Evolutionary conservation across 2,888 invertebrate species (phyloP), one percentile per base, ranked within the genome.

Genomic region (Villa cingulata): DNA sequence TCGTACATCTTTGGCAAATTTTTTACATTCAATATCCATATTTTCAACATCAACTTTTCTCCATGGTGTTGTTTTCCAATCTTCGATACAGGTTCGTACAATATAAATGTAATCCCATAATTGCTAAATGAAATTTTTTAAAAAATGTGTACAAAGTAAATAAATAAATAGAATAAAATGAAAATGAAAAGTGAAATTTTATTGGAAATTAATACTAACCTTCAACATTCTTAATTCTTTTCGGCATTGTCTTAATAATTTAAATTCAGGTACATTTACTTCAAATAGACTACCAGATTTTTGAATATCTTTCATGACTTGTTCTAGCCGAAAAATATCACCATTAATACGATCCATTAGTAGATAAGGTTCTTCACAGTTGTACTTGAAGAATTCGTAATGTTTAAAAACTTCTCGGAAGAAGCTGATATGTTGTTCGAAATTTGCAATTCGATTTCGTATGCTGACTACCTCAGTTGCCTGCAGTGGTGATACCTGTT

Each of bases 61-160:
- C 96, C 96, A 96, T 0, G 90, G 89, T 0, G 95, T 95, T 1
- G 87, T 91, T 68, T 95, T 95, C 96, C 96, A 96, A 63, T 94
- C 91, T 60, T 91, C 87, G 50, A 96, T 89, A 61, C 88, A 86
- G 4, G 89, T 87, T 56, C 81, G 80, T 3, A 96, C 92, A 55
- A 94, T 89, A 60, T 78, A 77, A 12, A 87, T 83, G 63, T 95
- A 94, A 71, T 96, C 95, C 96, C 96, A 96, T 14, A 96, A 75
- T 78, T 90, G 88, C 81, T 91, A 16, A 9, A 38, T 18, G 23
- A 6, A 23, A 23, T 23, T 23, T n/a, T n/a, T n/a, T n/a, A n/a
- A n/a, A n/a, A n/a, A n/a, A n/a, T 23, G 7, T 23, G 23, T 23
- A 23, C 23, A 23, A 23, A 7, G 23, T 6, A 23, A 9, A 18